Base-by-base conservation (phyloP, 2,113 vertebrate species). In the Corapipo altera region DNA sequence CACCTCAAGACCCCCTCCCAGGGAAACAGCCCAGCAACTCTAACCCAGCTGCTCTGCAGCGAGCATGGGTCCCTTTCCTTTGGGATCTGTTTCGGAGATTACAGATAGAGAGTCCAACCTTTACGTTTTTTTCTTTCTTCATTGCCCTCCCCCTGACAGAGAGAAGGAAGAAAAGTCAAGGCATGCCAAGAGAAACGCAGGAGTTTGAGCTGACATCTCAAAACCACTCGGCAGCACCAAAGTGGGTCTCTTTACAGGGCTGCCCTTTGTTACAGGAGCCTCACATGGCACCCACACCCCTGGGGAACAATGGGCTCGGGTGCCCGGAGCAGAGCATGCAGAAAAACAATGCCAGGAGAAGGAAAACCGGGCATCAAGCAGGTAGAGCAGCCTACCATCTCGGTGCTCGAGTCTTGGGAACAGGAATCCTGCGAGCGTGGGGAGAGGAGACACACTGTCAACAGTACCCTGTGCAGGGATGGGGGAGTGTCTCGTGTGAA, bases 301-400 rank as follows among this genome's bases (percentile, higher is more conserved):
- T 0, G 73, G 54, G 64, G 33, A 43, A 28, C 2, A 32, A 49
- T 6, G 74, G 46, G 62, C 28, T 54, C 3, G 2, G 41, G 33
- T 87, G 81, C 69, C 77, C 0, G 1, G 77, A 85, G 75, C 85
- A 73, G 26, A 83, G 80, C 95, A 95, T 93, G 93, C 95, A 93
- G 64, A 70, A 90, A 41, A 84, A 72, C 78, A 89, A 52, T 33
- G 16, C 74, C 23, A 20, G 69, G 32, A 91, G 57, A 41, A 81
- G 57, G 55, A 33, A 51, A 71, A 41, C 23, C 1, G 15, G 81
- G 83, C 66, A 83, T 77, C 78, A 91, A 94, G 72, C 39, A 7
- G 98, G 85, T 90, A 95, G 67, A 92, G 75, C 82, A 95, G 96
- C 96, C 94, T 96, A 95, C 93, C 98, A 82, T 96, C 76, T 97